Conservation (phyloP, 2,888 invertebrate species). For the Julus scandinavius region DNA sequence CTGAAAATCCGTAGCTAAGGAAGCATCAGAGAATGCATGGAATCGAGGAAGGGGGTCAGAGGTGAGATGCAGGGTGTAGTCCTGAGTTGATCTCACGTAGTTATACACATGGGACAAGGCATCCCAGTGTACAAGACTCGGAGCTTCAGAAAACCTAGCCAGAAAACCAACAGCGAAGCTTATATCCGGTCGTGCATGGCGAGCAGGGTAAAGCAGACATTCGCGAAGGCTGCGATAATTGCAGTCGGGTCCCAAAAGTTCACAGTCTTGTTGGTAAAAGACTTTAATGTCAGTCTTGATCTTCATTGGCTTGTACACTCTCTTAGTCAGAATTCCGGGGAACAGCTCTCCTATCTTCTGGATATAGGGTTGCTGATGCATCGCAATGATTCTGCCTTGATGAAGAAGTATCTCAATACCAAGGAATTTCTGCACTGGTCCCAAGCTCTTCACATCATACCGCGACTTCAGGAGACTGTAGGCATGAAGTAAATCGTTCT, state of each 20-base stretch:
- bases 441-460: not conserved
- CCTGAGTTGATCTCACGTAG: not conserved
- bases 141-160: not conserved
- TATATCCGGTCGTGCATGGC: not conserved
- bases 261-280: not conserved
- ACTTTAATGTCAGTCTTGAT: too few relatives aligned
- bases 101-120: not conserved
- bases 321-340: not conserved
- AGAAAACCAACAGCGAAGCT: not conserved
- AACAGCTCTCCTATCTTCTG: not conserved
- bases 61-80: too few relatives aligned
- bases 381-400: not conserved
- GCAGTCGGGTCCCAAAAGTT: not conserved
- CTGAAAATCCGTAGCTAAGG: too few relatives aligned
- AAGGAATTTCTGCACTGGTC: not conserved
- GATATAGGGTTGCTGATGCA: not conserved
- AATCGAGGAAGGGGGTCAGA: too few relatives aligned
- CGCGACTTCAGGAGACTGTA: too few relatives aligned
- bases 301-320: too few relatives aligned
- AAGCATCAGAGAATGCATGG: too few relatives aligned
- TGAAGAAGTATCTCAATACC: not conserved
- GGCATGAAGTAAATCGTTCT: not conserved
- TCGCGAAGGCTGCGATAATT: not conserved
- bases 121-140: not conserved
- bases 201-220: not conserved